Percentiles rank a stretch among this genome's conserved stretches.
Evolutionary conservation across 2,888 invertebrate genomes (phyloP).

Genomic region (Pollenia griseotomentosa): DNA sequence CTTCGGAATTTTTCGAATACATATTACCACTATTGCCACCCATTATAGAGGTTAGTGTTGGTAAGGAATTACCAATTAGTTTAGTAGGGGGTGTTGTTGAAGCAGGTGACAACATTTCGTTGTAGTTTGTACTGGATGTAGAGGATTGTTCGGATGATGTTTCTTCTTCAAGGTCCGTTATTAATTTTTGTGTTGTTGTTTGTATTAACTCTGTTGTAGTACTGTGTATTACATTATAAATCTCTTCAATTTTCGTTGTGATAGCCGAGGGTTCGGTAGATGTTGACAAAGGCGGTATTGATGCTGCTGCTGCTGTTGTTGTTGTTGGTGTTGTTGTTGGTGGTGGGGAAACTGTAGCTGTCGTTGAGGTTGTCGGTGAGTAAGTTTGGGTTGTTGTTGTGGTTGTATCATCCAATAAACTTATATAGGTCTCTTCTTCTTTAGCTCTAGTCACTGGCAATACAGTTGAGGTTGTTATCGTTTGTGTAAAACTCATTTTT

Average conservation of each 20-base stretch:
- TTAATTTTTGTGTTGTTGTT: conserved; percentile 53
- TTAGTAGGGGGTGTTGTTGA: conserved; percentile 15
- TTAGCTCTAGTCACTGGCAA: conserved; percentile 16
- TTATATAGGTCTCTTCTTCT: conserved; percentile 59
- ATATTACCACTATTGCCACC: conserved; percentile 73
- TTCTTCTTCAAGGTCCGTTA: conserved; percentile 51
- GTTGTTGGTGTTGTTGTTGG: not conserved
- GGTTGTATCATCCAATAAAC: conserved; percentile 64
- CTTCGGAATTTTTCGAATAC: conserved; percentile 75
- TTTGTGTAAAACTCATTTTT: conserved; percentile 71
- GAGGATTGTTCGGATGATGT: not conserved
- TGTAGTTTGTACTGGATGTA: not conserved
- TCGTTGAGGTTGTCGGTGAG: conserved; percentile 28
- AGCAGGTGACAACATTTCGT: conserved; percentile 41
- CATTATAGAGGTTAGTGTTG: conserved; percentile 63
- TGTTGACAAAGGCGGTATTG: conserved; percentile 69
- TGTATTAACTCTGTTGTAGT: conserved; percentile 62
- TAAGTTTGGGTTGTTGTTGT: conserved; percentile 38
- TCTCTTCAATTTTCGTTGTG: conserved; percentile 76
- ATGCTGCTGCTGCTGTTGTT: conserved; percentile 49
- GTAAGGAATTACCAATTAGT: conserved; percentile 59
- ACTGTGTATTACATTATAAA: conserved; percentile 75
- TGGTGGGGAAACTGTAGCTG: conserved; percentile 12
- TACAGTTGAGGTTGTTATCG: conserved; percentile 33
- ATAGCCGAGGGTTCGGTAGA: conserved; percentile 70